Percentiles rank a stretch among this genome's conserved stretches.
Conservation (phyloP, 2,888 invertebrate genomes). For the Nymphalis c-album region DNA sequence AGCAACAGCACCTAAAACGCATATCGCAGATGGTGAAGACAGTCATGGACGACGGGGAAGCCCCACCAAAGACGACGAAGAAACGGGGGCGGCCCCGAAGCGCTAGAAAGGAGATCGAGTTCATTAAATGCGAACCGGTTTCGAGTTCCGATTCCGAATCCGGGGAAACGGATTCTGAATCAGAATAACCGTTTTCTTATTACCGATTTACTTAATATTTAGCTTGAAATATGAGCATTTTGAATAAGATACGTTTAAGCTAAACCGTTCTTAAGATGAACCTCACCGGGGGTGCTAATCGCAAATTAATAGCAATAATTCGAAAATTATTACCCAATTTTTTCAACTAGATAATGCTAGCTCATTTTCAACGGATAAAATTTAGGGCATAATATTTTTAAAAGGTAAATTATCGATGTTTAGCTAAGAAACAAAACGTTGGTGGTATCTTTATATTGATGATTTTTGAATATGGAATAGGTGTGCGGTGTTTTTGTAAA, state of each 20-base stretch:
- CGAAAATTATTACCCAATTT: not conserved
- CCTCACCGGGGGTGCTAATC: constrained; percentile 17
- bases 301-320: constrained; percentile 12
- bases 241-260: constrained; percentile 18
- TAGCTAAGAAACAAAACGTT: not conserved
- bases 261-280: not conserved
- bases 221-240: constrained; percentile 23
- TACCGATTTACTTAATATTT: constrained; percentile 25
- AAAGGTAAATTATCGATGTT: not conserved
- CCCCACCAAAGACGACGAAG: constrained; percentile 41
- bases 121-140: constrained; percentile 74
- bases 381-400: not conserved
- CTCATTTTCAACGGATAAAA: not conserved
- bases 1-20: constrained; percentile 70
- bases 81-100: constrained; percentile 52
- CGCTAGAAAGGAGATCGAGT: constrained; percentile 66
- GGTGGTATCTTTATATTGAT: not conserved
- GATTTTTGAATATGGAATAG: not conserved
- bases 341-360: not conserved
- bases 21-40: constrained; percentile 75
- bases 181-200: constrained; percentile 6
- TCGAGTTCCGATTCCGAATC: constrained; percentile 59
- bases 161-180: constrained; percentile 35
- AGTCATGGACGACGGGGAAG: constrained; percentile 61
- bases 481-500: too few relatives aligned